Percentiles rank a stretch among this genome's conserved stretches.
Conservation (phyloP, 1,140 invertebrate species). For the Drosophila fuyamai region DNA sequence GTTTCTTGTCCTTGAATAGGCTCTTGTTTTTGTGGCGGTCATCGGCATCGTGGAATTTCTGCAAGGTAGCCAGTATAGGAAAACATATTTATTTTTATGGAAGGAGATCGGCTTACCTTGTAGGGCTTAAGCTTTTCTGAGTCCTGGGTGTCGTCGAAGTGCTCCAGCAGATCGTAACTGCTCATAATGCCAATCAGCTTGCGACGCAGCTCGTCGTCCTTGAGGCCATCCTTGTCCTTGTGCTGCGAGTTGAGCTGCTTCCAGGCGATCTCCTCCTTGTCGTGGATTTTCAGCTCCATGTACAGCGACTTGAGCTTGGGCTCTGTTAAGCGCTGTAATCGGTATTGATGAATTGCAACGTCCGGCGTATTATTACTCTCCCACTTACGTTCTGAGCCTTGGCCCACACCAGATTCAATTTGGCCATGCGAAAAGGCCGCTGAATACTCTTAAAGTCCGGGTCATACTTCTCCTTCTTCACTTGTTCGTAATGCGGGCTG, state of each 20-base stretch:
- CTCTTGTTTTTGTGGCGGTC: slow-evolving; percentile 90
- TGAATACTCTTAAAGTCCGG: slow-evolving; percentile 87
- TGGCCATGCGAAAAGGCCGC: slow-evolving; percentile 93
- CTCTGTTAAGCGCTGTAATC: slow-evolving; percentile 91
- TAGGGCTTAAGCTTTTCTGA: slow-evolving; percentile 86
- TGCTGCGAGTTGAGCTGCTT: slow-evolving; percentile 93
- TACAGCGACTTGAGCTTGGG: slow-evolving; percentile 93
- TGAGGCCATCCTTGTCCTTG: slow-evolving; percentile 93
- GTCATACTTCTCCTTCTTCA: slow-evolving; percentile 62
- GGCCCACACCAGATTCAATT: slow-evolving; percentile 93
- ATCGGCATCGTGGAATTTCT: slow-evolving; percentile 87
- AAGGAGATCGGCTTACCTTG: slow-evolving; percentile 73
- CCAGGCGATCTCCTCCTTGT: slow-evolving; percentile 94
- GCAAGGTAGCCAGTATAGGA: neutral
- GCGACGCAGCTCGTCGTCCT: slow-evolving; percentile 92
- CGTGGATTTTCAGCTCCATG: slow-evolving; percentile 95
- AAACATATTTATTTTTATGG: neutral
- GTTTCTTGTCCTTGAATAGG: slow-evolving; percentile 94
- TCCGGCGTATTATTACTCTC: too few species aligned
- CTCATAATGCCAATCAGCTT: slow-evolving; percentile 93
- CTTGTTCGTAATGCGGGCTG: slow-evolving; percentile 61
- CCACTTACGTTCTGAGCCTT: slow-evolving; percentile 91
- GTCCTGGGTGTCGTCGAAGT: slow-evolving; percentile 90
- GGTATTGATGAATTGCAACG: neutral
- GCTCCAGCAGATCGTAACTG: slow-evolving; percentile 92